phyloP scores from a whole-genome alignment of 2,113 vertebrate species.

The Anser brachyrhynchus region DNA sequence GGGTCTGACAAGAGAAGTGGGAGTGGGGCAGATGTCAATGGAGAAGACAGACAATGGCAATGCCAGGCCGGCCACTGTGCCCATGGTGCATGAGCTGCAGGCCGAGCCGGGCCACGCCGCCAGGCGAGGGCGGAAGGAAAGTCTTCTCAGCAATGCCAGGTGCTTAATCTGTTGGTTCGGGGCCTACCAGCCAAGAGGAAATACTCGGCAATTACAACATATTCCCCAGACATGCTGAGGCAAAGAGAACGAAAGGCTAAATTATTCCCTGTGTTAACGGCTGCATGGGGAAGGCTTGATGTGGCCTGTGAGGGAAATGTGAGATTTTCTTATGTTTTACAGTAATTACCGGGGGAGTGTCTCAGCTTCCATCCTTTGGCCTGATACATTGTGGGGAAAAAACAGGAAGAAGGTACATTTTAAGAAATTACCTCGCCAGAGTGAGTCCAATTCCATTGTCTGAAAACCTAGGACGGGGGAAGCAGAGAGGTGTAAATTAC shows the following conservation, averaged over 20 bases:
- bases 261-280: not conserved
- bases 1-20: accelerated
- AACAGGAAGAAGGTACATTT: not conserved
- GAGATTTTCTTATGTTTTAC: not conserved
- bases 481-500: not conserved
- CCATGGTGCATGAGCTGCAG: not conserved
- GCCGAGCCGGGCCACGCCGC: not conserved
- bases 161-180: not conserved
- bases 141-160: not conserved
- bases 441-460: conserved; percentile 63
- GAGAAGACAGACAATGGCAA: not conserved
- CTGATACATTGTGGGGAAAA: not conserved
- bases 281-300: not conserved
- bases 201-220: not conserved
- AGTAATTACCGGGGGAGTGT: not conserved
- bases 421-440: conserved; percentile 48
- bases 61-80: not conserved
- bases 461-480: conserved; percentile 37
- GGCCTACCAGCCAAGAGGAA: not conserved
- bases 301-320: not conserved
- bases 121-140: not conserved
- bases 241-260: not conserved
- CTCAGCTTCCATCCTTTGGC: not conserved
- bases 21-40: not conserved
- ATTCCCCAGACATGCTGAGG: not conserved